Conservation (phyloP, 92 coral and sea anemone genomes). For the Siderastrea siderea region DNA sequence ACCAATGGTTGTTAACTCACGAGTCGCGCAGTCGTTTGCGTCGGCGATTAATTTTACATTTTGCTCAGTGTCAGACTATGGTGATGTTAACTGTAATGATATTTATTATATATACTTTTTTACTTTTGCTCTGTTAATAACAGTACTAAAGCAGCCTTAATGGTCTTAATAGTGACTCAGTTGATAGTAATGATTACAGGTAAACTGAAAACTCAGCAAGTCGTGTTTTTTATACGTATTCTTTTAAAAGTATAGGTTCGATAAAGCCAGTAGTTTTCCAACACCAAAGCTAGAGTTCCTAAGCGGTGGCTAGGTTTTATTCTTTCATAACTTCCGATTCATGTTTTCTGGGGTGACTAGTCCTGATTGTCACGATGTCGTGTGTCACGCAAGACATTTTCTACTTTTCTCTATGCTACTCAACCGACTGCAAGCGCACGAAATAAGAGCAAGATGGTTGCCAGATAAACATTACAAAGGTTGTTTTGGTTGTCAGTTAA, state of each 20-base stretch:
- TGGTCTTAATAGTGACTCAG: background rate
- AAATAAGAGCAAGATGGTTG: too few species aligned
- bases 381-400: background rate
- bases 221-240: too few species aligned
- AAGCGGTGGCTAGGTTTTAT: background rate
- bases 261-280: background rate
- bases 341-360: background rate
- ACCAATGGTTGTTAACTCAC: background rate
- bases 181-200: background rate
- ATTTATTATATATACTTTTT: too few species aligned
- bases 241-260: too few species aligned
- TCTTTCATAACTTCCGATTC: background rate
- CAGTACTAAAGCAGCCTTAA: background rate
- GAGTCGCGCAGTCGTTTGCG: background rate
- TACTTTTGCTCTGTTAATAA: background rate
- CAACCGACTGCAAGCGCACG: too few species aligned
- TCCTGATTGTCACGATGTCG: background rate
- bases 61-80: too few species aligned
- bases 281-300: background rate
- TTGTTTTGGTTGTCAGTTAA: too few species aligned
- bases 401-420: too few species aligned
- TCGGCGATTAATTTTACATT: background rate
- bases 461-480: background rate
- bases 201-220: too few species aligned
- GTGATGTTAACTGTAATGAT: too few species aligned